phyloP scores from a whole-genome alignment of 2,888 invertebrate genomes.

The Watsonalla binaria region DNA sequence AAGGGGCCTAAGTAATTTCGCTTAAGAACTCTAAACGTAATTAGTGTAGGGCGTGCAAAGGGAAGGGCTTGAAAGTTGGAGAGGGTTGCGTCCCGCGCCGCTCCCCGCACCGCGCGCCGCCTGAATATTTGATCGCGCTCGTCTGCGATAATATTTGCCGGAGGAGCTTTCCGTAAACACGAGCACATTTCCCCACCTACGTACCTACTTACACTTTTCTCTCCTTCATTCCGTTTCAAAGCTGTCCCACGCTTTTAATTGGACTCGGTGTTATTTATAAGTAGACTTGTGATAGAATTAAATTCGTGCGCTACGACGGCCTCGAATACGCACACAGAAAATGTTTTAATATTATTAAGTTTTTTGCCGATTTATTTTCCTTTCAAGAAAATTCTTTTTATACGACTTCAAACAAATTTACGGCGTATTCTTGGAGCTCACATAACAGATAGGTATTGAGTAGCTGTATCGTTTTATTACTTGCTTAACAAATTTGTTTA shows the following conservation, averaged over 20 bases:
- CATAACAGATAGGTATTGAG: constrained; percentile 37
- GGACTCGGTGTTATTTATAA: constrained; percentile 69
- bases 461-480: constrained; percentile 30
- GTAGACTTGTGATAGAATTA: constrained; percentile 75
- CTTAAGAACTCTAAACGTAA: constrained; percentile 84
- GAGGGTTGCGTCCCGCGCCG: constrained; percentile 77
- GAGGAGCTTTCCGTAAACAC: constrained; percentile 76
- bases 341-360: constrained; percentile 66
- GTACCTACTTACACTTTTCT: constrained; percentile 67
- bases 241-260: constrained; percentile 74
- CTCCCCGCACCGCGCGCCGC: constrained; percentile 62
- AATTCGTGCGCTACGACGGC: constrained; percentile 68
- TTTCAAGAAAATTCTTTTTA: constrained; percentile 58
- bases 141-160: constrained; percentile 77
- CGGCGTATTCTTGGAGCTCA: constrained; percentile 41
- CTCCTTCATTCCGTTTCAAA: constrained; percentile 67
- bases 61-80: constrained; percentile 81
- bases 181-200: constrained; percentile 67
- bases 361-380: constrained; percentile 59
- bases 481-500: constrained; percentile 27
- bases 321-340: constrained; percentile 54
- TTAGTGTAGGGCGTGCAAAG: constrained; percentile 82
- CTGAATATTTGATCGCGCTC: constrained; percentile 77
- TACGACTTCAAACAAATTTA: constrained; percentile 64
- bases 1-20: constrained; percentile 83